These are phyloP conservation scores for Gymnopithys bicolor DNA, from an alignment of 2,797 vertebrate genomes.

Conservation along the genomic window DNA sequence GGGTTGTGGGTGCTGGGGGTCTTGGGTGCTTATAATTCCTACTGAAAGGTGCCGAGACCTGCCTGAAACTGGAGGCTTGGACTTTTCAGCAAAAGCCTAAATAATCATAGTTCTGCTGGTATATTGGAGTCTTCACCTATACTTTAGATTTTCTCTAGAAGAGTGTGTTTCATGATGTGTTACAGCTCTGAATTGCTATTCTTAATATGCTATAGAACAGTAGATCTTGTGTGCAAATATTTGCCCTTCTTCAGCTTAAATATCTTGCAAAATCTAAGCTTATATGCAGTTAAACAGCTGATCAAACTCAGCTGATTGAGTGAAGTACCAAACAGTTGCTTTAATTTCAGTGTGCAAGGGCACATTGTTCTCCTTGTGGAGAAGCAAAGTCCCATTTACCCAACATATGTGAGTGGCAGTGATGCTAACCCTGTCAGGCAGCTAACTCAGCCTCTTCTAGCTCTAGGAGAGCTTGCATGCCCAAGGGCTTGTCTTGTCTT, in stretches of 20 bases:
- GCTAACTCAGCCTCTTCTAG: not conserved
- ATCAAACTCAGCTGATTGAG: not conserved
- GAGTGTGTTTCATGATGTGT: not conserved
- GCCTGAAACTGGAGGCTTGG: not conserved
- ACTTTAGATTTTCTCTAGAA: not conserved
- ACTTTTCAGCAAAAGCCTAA: not conserved
- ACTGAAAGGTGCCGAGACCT: not conserved
- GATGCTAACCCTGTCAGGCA: not conserved
- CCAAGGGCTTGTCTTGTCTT: not conserved
- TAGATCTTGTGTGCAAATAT: not conserved
- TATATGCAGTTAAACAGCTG: not conserved
- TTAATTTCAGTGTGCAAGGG: not conserved
- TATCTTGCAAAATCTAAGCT: not conserved
- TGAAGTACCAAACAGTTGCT: not conserved
- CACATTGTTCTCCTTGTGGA: not conserved
- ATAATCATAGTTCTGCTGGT: fast-evolving
- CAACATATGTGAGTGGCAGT: not conserved
- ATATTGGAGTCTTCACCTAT: not conserved
- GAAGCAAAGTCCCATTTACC: not conserved
- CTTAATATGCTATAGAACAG: fast-evolving
- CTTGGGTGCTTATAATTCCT: not conserved
- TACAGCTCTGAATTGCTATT: not conserved
- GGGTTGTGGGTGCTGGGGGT: fast-evolving
- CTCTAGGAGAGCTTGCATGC: not conserved
- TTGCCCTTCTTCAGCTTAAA: not conserved